Evolutionary conservation across 2,113 vertebrate species (phyloP).

Genomic region (Gorilla gorilla): DNA sequence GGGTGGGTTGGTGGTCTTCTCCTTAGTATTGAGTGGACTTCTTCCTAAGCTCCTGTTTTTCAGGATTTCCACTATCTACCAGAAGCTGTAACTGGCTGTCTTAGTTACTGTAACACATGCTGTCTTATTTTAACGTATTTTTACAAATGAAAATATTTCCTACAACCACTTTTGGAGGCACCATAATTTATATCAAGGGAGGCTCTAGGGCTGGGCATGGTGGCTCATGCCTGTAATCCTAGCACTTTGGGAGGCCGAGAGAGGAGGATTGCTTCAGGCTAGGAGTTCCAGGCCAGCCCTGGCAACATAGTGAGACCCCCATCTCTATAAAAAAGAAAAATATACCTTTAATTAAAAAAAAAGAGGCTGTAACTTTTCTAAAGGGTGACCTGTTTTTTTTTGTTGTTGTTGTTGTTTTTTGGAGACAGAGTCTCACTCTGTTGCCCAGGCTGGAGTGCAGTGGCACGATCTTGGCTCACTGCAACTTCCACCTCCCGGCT

Average conservation of each 20-base stretch:
- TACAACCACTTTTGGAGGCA: background rate
- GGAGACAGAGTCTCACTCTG: too few relatives aligned
- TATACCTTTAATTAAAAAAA: too few relatives aligned
- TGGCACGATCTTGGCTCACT: too few relatives aligned
- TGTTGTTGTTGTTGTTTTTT: too few relatives aligned
- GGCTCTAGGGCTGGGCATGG: background rate
- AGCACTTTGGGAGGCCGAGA: too few relatives aligned
- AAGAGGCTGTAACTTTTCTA: background rate
- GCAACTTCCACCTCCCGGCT: too few relatives aligned
- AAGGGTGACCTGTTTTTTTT: background rate
- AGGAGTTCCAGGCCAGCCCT: too few relatives aligned
- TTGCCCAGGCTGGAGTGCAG: too few relatives aligned
- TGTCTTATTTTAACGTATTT: conserved; percentile 19
- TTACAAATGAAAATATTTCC: conserved; percentile 19
- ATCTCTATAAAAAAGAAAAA: too few relatives aligned
- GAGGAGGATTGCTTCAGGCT: too few relatives aligned
- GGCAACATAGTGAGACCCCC: too few relatives aligned
- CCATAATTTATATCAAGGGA: conserved; percentile 6
- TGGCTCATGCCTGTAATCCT: too few relatives aligned
- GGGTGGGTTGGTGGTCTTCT: background rate
- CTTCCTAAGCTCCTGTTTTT: background rate
- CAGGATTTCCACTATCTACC: background rate
- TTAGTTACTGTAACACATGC: background rate
- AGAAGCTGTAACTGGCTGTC: background rate
- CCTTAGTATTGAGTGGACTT: background rate